Conservation (phyloP, 2,113 vertebrate genomes). For the Leptocoma aspasia region DNA sequence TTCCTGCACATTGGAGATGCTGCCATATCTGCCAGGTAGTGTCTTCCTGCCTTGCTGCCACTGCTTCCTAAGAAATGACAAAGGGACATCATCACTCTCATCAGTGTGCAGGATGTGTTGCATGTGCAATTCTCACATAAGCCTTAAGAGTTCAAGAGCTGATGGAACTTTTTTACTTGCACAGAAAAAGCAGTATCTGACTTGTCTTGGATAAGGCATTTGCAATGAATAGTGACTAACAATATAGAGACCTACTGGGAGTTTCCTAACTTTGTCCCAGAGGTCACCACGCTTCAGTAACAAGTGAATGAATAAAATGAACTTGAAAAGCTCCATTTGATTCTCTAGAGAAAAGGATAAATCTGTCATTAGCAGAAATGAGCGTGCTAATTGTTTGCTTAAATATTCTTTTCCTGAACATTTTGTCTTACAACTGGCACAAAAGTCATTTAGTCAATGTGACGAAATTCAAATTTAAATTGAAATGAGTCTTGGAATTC, state of each 20-base stretch:
- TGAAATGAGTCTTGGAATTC: slow-evolving; percentile 49
- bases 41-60: not conserved
- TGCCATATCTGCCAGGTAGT: not conserved
- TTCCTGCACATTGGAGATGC: not conserved
- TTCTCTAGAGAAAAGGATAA: slow-evolving; percentile 4
- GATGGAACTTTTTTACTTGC: not conserved
- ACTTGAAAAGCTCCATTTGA: slow-evolving; percentile 24
- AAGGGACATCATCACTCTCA: not conserved
- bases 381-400: slow-evolving; percentile 28
- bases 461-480: slow-evolving; percentile 24
- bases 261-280: not conserved
- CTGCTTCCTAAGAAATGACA: not conserved
- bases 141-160: not conserved
- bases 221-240: not conserved
- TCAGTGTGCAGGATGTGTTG: not conserved
- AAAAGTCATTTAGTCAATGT: slow-evolving; percentile 30
- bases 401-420: slow-evolving; percentile 44
- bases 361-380: slow-evolving; percentile 23
- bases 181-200: not conserved
- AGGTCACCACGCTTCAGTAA: not conserved
- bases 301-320: slow-evolving; percentile 18
- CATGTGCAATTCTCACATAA: not conserved
- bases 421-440: slow-evolving; percentile 8
- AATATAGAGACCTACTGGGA: not conserved
- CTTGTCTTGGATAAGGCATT: not conserved